phyloP scores from a whole-genome alignment of 2,113 vertebrate genomes.

The Lycaon pictus region DNA sequence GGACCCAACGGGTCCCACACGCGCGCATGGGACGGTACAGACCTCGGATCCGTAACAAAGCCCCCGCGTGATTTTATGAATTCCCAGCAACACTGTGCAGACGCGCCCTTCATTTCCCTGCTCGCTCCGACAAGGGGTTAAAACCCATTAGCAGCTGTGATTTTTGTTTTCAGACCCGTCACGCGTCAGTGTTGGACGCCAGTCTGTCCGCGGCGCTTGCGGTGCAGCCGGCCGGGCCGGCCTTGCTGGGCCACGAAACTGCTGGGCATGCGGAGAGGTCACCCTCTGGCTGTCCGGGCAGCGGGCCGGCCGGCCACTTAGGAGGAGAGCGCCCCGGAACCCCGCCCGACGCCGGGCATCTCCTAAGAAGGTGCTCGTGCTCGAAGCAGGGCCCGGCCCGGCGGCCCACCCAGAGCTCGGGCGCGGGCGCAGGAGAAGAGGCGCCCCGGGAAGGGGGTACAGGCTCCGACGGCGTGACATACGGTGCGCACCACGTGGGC shows the following conservation, averaged over 20 bases:
- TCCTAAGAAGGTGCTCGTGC: neutral
- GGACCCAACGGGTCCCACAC: neutral
- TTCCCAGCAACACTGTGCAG: neutral
- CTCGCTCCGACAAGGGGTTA: neutral
- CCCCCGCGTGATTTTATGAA: neutral
- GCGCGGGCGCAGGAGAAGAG: neutral
- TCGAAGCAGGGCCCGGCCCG: neutral
- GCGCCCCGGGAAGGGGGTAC: neutral
- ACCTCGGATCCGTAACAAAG: neutral
- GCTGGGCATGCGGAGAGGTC: neutral
- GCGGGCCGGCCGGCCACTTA: neutral
- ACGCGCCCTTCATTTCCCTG: neutral
- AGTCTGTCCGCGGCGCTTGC: neutral
- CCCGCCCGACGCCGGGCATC: constrained; percentile 32
- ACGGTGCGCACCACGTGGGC: neutral
- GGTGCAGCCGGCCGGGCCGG: no score
- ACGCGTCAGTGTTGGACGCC: neutral
- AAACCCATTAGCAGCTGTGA: constrained; percentile 4
- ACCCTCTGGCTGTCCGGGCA: neutral
- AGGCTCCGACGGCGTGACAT: constrained; percentile 10
- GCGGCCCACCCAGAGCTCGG: neutral
- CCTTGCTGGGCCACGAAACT: neutral
- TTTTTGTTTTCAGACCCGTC: constrained; percentile 32
- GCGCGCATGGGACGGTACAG: neutral
- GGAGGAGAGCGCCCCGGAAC: constrained; percentile 17